These are phyloP conservation scores for Oeneis ivallda DNA, from an alignment of 2,888 invertebrate genomes.

Conservation along the genomic window DNA sequence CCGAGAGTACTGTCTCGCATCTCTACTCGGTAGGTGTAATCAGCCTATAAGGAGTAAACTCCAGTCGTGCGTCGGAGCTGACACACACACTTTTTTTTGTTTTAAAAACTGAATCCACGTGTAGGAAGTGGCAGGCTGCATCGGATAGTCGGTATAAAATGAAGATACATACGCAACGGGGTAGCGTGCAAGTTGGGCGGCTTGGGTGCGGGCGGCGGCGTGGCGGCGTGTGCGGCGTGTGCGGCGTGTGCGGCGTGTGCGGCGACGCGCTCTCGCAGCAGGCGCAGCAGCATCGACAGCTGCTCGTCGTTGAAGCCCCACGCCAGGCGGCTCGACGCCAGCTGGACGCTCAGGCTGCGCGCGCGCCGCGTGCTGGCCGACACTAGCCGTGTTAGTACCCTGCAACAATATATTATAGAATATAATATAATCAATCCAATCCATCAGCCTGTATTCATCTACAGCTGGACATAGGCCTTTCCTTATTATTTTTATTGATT, in stretches of 20 bases:
- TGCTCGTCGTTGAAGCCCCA: constrained; percentile 68
- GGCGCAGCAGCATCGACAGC: constrained; percentile 56
- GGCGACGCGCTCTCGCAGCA: constrained; percentile 52
- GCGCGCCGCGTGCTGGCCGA: constrained; percentile 66
- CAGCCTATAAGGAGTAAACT: too few relatives aligned
- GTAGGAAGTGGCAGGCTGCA: too few relatives aligned
- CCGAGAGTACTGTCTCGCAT: too few relatives aligned
- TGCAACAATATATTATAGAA: constrained; percentile 40
- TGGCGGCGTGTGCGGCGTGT: constrained; percentile 32
- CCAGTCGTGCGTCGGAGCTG: too few relatives aligned
- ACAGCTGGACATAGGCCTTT: too few relatives aligned
- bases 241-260: constrained; percentile 39
- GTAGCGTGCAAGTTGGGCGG: constrained; percentile 34
- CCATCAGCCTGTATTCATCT: too few relatives aligned
- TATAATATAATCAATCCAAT: too few relatives aligned
- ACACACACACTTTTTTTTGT: too few relatives aligned
- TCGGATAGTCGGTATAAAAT: too few relatives aligned
- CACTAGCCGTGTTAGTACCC: constrained; percentile 61
- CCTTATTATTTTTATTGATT: too few relatives aligned
- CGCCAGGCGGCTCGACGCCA: constrained; percentile 58
- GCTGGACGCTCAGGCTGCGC: constrained; percentile 53
- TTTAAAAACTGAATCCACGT: too few relatives aligned
- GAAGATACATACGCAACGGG: constrained; percentile 46
- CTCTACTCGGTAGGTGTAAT: too few relatives aligned
- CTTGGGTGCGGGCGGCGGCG: constrained; percentile 46